Evolutionary conservation across 2,888 invertebrate species (phyloP).

Genomic region (Penaeus monodon): DNA sequence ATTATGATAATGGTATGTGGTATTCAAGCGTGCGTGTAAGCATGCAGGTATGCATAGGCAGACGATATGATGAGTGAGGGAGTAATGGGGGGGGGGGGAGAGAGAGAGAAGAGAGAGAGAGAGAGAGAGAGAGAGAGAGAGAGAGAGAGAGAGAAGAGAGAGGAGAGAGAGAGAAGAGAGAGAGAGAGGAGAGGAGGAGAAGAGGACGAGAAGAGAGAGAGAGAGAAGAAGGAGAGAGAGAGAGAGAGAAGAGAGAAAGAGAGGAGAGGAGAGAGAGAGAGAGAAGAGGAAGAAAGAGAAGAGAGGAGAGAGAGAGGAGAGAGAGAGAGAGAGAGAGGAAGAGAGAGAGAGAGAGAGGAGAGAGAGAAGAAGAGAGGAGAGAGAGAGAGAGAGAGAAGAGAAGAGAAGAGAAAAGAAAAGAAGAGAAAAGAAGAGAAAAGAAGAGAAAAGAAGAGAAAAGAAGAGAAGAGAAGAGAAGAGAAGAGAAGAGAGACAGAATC

Average conservation of each 20-base stretch:
- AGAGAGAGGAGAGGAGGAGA: no score
- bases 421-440: not conserved
- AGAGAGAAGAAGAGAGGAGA: not conserved
- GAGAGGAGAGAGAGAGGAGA: no score
- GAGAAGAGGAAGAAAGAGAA: no score
- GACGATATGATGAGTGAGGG: no score
- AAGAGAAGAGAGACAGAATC: not conserved
- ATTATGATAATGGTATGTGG: not conserved
- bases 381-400: not conserved
- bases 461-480: not conserved
- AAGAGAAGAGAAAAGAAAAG: not conserved
- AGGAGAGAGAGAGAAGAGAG: no score
- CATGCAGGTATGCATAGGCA: not conserved
- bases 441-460: not conserved
- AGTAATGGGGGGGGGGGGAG: no score
- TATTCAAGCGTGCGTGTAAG: not conserved
- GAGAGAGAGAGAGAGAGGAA: not conserved
- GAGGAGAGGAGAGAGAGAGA: no score
- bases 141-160: not conserved
- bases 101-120: not conserved
- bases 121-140: not conserved
- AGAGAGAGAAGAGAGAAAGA: no score
- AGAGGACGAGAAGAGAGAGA: no score
- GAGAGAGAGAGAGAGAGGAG: not conserved
- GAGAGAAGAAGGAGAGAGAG: no score